A percentile compares a stretch with the other conserved stretches of the same genome.
phyloP scores from a whole-genome alignment of 1,140 invertebrate species.

The Schlechtendalia chinensis region DNA sequence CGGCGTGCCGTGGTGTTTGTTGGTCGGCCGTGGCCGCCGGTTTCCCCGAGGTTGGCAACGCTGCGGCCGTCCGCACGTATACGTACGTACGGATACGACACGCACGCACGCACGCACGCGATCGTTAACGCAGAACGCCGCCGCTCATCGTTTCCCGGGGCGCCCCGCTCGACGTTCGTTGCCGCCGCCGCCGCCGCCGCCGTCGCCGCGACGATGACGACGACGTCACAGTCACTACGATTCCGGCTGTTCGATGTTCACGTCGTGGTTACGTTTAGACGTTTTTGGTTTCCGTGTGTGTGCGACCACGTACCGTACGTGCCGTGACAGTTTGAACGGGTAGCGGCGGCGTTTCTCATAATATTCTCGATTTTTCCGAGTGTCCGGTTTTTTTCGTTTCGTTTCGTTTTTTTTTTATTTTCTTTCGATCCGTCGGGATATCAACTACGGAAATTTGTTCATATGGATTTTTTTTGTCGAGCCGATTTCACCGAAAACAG shows the following conservation, averaged over 20 bases:
- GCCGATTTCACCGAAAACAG: not conserved
- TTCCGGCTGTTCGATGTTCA: not conserved
- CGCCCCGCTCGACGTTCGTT: not conserved
- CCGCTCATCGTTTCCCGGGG: no score
- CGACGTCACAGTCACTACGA: constrained; percentile 34
- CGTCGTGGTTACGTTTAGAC: not conserved
- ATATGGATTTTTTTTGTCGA: not conserved
- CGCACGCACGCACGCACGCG: not conserved
- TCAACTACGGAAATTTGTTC: not conserved
- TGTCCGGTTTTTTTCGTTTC: not conserved
- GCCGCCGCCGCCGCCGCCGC: not conserved
- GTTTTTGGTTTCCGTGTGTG: constrained; percentile 32
- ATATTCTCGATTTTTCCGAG: not conserved
- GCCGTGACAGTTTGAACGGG: not conserved
- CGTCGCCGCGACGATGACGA: not conserved
- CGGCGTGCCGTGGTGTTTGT: no score
- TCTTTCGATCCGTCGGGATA: no score
- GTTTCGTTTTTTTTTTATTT: constrained; percentile 1
- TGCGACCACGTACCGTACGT: not conserved
- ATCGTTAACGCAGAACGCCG: not conserved
- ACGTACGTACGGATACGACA: not conserved
- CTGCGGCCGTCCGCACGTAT: not conserved
- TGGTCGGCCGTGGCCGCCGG: constrained; percentile 8
- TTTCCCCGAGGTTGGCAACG: constrained; percentile 22
- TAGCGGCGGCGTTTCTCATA: not conserved